Evolutionary conservation across 2,888 invertebrate genomes (phyloP), one percentile per base, ranked within the genome.

Genomic region (Electrophaes corylata): DNA sequence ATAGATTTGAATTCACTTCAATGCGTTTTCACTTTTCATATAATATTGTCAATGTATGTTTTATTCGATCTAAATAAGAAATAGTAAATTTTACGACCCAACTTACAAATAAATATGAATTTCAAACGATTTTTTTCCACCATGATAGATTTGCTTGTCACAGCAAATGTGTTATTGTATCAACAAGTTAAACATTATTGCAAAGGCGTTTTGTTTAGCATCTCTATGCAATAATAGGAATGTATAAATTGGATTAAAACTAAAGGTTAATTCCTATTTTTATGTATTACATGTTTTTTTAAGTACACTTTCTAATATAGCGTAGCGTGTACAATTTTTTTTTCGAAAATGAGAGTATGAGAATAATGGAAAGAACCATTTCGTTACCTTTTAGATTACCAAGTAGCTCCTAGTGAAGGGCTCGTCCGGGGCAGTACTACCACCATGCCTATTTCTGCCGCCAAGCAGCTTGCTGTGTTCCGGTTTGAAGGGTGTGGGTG

Each of bases 181-280:
- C 20, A 14, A 43, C 43, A 26, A 37, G 8, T 26, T 10, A 4
- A 39, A 19, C 8, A 19, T 43, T 14, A 23, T 10, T 10, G 51
- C 14, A 56, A 45, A 61, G 59, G 18, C 46, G 23, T 48, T 50
- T 40, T 44, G 19, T 31, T 59, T 55, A 55, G 16, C 60, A 60
- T 60, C 11, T 31, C 31, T 40, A 55, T 23, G n/a, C 51, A 51
- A 55, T 60, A 55, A 55, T n/a, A 50, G 39, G 44, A 31, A 49
- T 44, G 3, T 29, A 50, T 54, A 29, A 54, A 50, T 29, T 44
- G 46, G 54, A 55, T 51, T 50, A 50, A 54, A 26, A 5, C 12
- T 41, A 55, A 60, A 60, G 60, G 66, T 65, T 62, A 57, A 56
- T 63, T 46, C 39, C 35, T 44, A 37, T 60, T 64, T 62, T 60